phyloP scores from a whole-genome alignment of 2,888 invertebrate genomes.

The Drosophila prostipennis region DNA sequence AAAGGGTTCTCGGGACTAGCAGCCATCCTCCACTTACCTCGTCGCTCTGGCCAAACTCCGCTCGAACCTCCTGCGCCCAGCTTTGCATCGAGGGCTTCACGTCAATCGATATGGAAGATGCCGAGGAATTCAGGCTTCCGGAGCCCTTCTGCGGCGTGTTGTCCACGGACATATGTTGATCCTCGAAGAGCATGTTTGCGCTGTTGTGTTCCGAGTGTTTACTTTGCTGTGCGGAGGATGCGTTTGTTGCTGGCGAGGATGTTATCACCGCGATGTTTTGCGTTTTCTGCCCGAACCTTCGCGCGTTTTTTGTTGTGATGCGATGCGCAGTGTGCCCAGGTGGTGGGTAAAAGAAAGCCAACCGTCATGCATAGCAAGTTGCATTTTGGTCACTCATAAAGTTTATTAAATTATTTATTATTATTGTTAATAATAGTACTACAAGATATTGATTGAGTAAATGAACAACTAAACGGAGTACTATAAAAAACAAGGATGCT shows the following conservation, averaged over 20 bases:
- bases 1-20: not conserved
- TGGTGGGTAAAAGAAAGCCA: not conserved
- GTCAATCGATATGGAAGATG: constrained; percentile 58
- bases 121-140: constrained; percentile 65
- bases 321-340: constrained; percentile 11
- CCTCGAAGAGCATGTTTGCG: constrained; percentile 61
- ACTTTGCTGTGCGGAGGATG: not conserved
- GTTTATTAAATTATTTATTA: not conserved
- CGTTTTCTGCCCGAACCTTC: constrained; percentile 40
- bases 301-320: constrained; percentile 68
- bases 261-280: constrained; percentile 19
- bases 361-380: not conserved
- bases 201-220: constrained; percentile 4
- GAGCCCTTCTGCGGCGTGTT: constrained; percentile 52
- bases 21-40: constrained; percentile 47
- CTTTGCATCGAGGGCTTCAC: constrained; percentile 55
- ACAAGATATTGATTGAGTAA: too few species aligned
- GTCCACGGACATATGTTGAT: constrained; percentile 63
- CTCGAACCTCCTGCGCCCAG: constrained; percentile 79
- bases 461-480: too few species aligned
- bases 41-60: constrained; percentile 66
- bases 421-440: not conserved
- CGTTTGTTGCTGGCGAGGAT: constrained; percentile 15
- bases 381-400: not conserved
- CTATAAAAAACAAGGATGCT: too few species aligned